Percentiles rank a stretch among this genome's conserved stretches.
Conservation (phyloP, 2,113 vertebrate species). For the Pangasianodon hypophthalmus region DNA sequence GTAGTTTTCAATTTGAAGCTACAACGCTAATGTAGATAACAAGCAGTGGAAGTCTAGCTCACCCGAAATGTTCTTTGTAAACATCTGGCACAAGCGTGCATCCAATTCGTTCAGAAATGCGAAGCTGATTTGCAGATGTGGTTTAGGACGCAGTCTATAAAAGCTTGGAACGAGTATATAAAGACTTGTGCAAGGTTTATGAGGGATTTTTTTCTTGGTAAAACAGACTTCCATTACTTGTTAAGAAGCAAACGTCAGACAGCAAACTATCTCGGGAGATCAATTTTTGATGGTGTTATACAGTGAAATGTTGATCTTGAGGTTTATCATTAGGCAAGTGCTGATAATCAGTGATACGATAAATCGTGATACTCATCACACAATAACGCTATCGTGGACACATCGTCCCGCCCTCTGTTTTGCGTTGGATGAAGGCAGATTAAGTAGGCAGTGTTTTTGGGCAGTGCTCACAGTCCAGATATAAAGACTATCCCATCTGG, state of each 20-base stretch:
- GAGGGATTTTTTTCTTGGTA: too few species aligned
- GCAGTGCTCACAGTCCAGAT: not conserved
- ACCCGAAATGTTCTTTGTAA: not conserved
- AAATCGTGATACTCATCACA: not conserved
- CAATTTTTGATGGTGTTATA: not conserved
- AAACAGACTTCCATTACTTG: not conserved
- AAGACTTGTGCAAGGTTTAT: not conserved
- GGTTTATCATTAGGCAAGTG: not conserved
- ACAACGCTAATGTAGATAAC: not conserved
- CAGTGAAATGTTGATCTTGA: not conserved
- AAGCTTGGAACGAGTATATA: not conserved
- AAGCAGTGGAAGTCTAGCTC: not conserved
- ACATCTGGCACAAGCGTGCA: not conserved
- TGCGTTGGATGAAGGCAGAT: not conserved
- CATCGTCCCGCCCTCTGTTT: not conserved
- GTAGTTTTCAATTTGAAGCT: not conserved
- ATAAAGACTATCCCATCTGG: not conserved
- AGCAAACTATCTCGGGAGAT: not conserved
- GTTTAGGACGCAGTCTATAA: not conserved
- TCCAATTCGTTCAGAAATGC: not conserved
- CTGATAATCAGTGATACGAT: not conserved
- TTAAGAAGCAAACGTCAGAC: not conserved
- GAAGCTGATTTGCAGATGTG: not conserved
- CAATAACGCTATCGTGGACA: not conserved
- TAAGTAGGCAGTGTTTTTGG: not conserved